Percentiles rank a stretch among this genome's conserved stretches.
These are phyloP conservation scores for Archaeoteleia sp. DNA, from an alignment of 2,888 invertebrate species.

Conservation along the genomic window DNA sequence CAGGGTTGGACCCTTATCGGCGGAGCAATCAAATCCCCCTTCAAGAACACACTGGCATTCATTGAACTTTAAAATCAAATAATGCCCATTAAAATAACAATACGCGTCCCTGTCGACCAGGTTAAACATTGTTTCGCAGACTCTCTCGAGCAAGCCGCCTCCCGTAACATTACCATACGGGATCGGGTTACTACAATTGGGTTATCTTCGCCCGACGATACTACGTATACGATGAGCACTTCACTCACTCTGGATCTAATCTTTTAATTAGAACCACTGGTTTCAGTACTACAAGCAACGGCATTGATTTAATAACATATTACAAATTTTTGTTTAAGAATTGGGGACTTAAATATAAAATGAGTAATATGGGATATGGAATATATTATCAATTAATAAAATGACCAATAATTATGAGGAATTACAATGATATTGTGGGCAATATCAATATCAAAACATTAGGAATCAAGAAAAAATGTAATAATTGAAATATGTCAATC, in stretches of 20 bases:
- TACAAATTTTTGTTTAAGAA: constrained; percentile 22
- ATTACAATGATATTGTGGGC: no score
- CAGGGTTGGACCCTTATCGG: constrained; percentile 71
- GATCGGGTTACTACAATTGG: constrained; percentile 74
- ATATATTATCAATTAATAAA: no score
- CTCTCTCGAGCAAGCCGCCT: constrained; percentile 56
- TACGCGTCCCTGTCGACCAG: constrained; percentile 66
- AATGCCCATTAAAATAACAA: constrained; percentile 75
- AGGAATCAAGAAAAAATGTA: no score
- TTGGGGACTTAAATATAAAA: constrained; percentile 10
- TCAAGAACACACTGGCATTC: constrained; percentile 70
- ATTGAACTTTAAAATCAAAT: constrained; percentile 75
- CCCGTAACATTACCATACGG: constrained; percentile 70
- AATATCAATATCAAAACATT: no score
- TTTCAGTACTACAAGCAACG: constrained; percentile 34
- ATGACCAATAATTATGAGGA: no score
- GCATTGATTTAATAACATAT: constrained; percentile 43
- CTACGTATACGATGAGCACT: constrained; percentile 53
- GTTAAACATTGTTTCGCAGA: constrained; percentile 73
- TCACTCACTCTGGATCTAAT: constrained; percentile 50
- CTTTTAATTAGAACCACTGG: constrained; percentile 52
- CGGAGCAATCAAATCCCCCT: constrained; percentile 72
- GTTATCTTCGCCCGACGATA: constrained; percentile 61
- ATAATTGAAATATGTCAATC: no score
- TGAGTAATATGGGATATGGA: no score